A percentile compares a stretch with the other conserved stretches of the same genome.
Evolutionary conservation across 2,797 vertebrate genomes (phyloP).

Genomic region (Novumbra hubbsi): DNA sequence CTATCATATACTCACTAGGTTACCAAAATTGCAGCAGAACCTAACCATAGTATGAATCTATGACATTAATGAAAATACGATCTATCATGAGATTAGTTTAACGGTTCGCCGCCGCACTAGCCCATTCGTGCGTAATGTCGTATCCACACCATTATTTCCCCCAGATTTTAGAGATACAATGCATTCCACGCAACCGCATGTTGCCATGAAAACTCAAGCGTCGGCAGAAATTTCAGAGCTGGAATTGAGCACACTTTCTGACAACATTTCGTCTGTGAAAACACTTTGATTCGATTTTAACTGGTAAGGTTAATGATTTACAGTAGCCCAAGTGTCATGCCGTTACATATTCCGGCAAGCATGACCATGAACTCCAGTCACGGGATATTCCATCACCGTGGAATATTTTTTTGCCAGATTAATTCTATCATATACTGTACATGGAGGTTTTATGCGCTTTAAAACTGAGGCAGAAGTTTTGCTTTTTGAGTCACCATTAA

Average conservation of each 20-base stretch:
- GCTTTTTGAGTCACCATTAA: constrained; percentile 10
- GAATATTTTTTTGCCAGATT: constrained; percentile 8
- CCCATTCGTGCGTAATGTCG: constrained; percentile 12
- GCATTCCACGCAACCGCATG: constrained; percentile 24
- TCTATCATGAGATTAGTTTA: not conserved
- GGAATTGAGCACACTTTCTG: not conserved
- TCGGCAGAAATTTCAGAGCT: not conserved
- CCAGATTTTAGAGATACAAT: constrained; percentile 20
- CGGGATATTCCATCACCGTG: constrained; percentile 14
- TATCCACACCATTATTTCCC: constrained; percentile 6
- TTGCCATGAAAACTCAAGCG: constrained; percentile 27
- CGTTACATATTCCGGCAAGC: not conserved
- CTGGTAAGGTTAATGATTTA: not conserved
- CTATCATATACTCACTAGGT: not conserved
- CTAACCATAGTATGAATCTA: not conserved
- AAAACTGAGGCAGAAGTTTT: not conserved
- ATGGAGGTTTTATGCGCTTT: not conserved
- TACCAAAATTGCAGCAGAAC: not conserved
- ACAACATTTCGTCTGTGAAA: not conserved
- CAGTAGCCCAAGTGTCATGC: not conserved
- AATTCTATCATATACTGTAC: not conserved
- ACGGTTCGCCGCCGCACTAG: not conserved
- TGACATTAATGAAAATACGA: not conserved
- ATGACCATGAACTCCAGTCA: constrained; percentile 17
- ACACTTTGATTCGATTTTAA: not conserved